A percentile compares a stretch with the other conserved stretches of the same genome.
Conservation (phyloP, 2,797 vertebrate genomes). For the Betta splendens region DNA sequence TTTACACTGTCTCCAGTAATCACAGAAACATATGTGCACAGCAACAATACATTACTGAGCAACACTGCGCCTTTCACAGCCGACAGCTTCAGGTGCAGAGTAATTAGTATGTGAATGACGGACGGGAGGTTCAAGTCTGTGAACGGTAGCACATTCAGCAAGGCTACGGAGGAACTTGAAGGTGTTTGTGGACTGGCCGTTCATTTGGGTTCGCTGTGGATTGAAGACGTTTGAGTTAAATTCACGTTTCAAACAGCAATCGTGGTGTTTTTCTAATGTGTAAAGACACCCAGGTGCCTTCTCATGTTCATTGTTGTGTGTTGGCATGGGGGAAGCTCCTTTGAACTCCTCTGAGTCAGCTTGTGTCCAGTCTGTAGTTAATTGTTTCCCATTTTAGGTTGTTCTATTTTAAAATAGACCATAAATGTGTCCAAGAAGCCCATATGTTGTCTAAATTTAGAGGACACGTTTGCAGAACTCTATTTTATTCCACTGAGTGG, state of each 20-base stretch:
- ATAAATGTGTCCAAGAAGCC: not conserved
- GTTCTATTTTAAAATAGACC: not conserved
- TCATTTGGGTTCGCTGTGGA: too few relatives aligned
- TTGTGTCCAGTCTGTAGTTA: conserved; percentile 4
- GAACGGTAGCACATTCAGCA: not conserved
- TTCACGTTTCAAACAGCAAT: not conserved
- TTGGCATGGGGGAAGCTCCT: not conserved
- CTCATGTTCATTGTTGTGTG: not conserved
- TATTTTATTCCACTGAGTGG: not conserved
- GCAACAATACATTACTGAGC: not conserved
- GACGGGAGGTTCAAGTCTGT: not conserved
- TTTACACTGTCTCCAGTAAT: too few relatives aligned
- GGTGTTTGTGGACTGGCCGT: not conserved
- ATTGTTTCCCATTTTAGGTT: not conserved
- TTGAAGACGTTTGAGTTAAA: too few relatives aligned
- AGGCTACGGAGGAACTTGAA: not conserved
- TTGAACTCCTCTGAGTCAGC: not conserved
- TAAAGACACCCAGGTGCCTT: not conserved
- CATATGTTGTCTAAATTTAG: conserved; percentile 2
- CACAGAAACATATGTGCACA: not conserved
- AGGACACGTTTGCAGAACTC: conserved; percentile 1
- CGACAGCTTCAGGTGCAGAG: not conserved
- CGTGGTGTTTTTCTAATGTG: not conserved
- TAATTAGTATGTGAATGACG: not conserved
- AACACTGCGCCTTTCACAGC: not conserved